phyloP scores from a whole-genome alignment of 1,140 invertebrate genomes.

The Tenebrio molitor region DNA sequence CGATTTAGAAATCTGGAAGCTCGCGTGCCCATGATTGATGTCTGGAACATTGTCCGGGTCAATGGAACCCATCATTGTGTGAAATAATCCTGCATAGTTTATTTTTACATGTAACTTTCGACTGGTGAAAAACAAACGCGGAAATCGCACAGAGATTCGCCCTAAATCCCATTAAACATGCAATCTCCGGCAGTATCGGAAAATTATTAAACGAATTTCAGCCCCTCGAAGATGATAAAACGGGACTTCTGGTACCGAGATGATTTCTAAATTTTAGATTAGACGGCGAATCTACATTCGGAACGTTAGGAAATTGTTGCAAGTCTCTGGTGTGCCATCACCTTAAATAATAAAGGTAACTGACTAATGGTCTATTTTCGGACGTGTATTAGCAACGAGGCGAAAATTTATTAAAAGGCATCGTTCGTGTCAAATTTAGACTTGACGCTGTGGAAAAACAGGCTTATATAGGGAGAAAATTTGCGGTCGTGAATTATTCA shows the following conservation, averaged over 20 bases:
- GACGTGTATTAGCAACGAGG: no score
- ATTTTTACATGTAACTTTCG: constrained; percentile 7
- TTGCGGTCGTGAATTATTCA: not conserved
- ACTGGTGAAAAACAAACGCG: not conserved
- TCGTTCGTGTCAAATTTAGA: not conserved
- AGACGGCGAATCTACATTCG: not conserved
- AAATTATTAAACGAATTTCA: constrained; percentile 8
- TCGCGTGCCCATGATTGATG: constrained; percentile 22
- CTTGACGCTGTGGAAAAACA: not conserved
- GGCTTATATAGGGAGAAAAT: not conserved
- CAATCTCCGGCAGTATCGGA: constrained; percentile 11
- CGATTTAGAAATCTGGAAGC: constrained; percentile 18
- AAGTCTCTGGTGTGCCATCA: not conserved
- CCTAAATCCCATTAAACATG: constrained; percentile 16
- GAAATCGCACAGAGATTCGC: not conserved
- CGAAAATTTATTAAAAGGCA: constrained; percentile 3
- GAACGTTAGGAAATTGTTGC: not conserved
- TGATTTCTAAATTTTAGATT: constrained; percentile 24
- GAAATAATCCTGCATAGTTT: constrained; percentile 19
- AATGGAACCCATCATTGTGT: constrained; percentile 25
- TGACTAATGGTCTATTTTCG: no score
- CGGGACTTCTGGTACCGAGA: not conserved
- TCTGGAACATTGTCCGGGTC: constrained; percentile 24
- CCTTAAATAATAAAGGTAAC: not conserved
- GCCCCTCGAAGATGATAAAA: no score